Evolutionary conservation across 2,888 invertebrate genomes (phyloP).

Genomic region (Ophion slaviceki): DNA sequence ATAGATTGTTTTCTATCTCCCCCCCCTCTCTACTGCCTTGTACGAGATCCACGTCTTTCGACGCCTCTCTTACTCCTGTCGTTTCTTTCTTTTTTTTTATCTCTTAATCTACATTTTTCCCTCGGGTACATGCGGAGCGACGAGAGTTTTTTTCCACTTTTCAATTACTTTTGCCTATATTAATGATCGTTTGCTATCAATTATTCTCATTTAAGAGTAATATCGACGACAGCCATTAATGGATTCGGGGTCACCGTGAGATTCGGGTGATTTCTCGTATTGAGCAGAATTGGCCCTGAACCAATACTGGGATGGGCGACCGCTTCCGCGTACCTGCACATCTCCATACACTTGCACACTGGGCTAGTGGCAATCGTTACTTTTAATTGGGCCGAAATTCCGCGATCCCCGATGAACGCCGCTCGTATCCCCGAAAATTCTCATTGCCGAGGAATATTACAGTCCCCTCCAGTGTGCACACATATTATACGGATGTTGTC

Average conservation of each 20-base stretch:
- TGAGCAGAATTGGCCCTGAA: not conserved
- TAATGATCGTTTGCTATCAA: slow-evolving; percentile 15
- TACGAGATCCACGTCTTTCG: slow-evolving; percentile 35
- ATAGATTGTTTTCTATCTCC: slow-evolving; percentile 43
- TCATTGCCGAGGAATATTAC: slow-evolving; percentile 45
- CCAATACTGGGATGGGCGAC: not conserved
- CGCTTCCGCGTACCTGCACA: slow-evolving; percentile 41
- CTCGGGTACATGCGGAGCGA: slow-evolving; percentile 9
- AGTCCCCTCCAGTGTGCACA: slow-evolving; percentile 31
- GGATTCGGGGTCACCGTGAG: not conserved
- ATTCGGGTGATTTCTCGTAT: not conserved
- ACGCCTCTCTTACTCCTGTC: slow-evolving; percentile 28
- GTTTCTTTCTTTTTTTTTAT: slow-evolving; percentile 12
- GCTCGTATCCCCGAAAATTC: slow-evolving; percentile 38
- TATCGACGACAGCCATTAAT: not conserved
- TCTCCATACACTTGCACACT: not conserved
- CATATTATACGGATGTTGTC: slow-evolving; percentile 30
- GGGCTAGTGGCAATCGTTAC: slow-evolving; percentile 73
- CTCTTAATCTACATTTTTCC: slow-evolving; percentile 16
- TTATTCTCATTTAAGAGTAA: not conserved
- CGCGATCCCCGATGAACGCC: slow-evolving; percentile 60
- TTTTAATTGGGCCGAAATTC: slow-evolving; percentile 77
- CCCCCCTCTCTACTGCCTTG: not conserved
- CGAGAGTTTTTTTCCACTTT: slow-evolving; percentile 9
- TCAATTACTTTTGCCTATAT: slow-evolving; percentile 14